These are phyloP conservation scores for Lepidurus arcticus DNA, from an alignment of 1,140 invertebrate genomes.

Conservation along the genomic window DNA sequence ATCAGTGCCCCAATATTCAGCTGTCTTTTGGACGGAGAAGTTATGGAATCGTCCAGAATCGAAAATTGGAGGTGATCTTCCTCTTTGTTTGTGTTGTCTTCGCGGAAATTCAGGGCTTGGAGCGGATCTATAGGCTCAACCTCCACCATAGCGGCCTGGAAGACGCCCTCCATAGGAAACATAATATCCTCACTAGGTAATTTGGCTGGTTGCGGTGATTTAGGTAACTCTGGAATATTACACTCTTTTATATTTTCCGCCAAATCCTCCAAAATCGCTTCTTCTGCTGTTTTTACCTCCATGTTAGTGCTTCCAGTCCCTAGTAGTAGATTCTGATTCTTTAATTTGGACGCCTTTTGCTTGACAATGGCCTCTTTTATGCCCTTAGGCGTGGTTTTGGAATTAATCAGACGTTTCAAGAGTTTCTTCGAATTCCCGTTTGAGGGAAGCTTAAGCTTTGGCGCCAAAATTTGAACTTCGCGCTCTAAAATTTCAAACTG, in stretches of 20 bases:
- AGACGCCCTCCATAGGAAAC: not conserved
- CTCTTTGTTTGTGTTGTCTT: not conserved
- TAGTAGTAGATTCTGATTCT: not conserved
- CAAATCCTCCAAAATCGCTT: not conserved
- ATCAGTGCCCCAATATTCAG: not conserved
- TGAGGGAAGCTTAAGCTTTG: not conserved
- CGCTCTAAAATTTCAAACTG: slow-evolving; percentile 25
- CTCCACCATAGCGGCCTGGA: slow-evolving; percentile 22
- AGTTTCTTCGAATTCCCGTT: not conserved
- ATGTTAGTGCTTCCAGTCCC: not conserved
- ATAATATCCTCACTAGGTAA: not conserved
- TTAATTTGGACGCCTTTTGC: not conserved
- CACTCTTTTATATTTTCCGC: not conserved
- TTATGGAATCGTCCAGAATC: not conserved
- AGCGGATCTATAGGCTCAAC: not conserved
- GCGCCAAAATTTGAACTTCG: not conserved
- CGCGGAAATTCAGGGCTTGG: not conserved
- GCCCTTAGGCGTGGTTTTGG: not conserved
- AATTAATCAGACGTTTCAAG: not conserved
- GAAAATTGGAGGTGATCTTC: not conserved
- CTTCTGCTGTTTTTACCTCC: not conserved
- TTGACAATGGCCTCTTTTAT: not conserved
- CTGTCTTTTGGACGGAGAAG: not conserved
- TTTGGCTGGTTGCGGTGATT: slow-evolving; percentile 19
- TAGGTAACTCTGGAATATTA: not conserved